Conservation (phyloP, 2,888 invertebrate genomes). For the Malthinus seriepunctatus region DNA sequence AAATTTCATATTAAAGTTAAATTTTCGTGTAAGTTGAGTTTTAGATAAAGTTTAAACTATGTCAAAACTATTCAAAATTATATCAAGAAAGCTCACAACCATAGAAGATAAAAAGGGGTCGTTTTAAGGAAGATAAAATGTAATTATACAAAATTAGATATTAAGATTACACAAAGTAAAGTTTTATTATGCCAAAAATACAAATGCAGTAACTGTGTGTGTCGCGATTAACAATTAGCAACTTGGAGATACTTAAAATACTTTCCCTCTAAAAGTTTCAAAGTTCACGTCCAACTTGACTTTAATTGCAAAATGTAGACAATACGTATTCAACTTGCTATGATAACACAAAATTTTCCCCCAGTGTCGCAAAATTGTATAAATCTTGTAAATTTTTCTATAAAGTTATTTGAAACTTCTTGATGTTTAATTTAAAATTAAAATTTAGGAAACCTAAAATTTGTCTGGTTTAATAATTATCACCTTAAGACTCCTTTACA, state of each 20-base stretch:
- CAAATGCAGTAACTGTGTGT: constrained; percentile 3
- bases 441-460: neutral
- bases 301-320: constrained; percentile 20
- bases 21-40: neutral
- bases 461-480: neutral
- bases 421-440: neutral
- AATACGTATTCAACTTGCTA: constrained; percentile 14
- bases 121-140: constrained; percentile 2
- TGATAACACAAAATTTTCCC: neutral
- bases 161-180: constrained; percentile 1
- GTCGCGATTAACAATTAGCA: constrained; percentile 17
- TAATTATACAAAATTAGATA: constrained; percentile 4
- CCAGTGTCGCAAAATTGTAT: neutral
- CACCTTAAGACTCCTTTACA: neutral
- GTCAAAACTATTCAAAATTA: constrained; percentile 2
- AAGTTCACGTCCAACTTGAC: constrained; percentile 15
- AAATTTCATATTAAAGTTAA: too few species aligned
- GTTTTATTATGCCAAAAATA: neutral
- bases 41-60: neutral
- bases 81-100: neutral
- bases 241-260: constrained; percentile 19
- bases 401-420: neutral
- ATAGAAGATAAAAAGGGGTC: neutral
- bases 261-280: constrained; percentile 15
- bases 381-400: neutral